Evolutionary conservation across 2,797 vertebrate species (phyloP).

Genomic region (Anolis apletophallus): DNA sequence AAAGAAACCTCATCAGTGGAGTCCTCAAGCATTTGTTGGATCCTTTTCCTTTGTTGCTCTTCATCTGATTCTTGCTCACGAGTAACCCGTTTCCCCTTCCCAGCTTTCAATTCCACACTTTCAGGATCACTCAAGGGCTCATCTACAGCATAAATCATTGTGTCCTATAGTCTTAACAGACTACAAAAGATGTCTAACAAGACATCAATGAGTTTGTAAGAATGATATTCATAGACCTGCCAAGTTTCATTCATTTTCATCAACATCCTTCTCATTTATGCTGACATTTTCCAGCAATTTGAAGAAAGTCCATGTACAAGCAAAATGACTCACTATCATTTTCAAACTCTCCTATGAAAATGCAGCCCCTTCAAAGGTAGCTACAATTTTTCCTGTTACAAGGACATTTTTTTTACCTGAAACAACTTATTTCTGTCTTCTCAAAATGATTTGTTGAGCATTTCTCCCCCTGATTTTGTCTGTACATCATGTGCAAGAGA

Average conservation of each 20-base stretch:
- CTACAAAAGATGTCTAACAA: conserved; percentile 33
- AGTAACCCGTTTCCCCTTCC: too few relatives aligned
- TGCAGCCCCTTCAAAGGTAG: neutral
- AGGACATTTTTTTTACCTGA: conserved; percentile 6
- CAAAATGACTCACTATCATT: conserved; percentile 24
- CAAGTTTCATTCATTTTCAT: conserved; percentile 36
- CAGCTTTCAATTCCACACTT: too few relatives aligned
- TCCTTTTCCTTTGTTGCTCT: too few relatives aligned
- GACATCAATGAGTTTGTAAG: conserved; percentile 43
- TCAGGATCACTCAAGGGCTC: too few relatives aligned
- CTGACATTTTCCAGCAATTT: conserved; percentile 34
- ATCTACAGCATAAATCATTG: conserved; percentile 32
- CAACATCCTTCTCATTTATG: conserved; percentile 31
- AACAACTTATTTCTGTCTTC: conserved; percentile 27
- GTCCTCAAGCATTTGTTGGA: too few relatives aligned
- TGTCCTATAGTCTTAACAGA: conserved; percentile 50
- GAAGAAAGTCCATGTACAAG: conserved; percentile 9
- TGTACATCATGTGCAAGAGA: neutral
- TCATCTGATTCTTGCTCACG: too few relatives aligned
- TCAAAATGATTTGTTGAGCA: neutral
- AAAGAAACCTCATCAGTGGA: too few relatives aligned
- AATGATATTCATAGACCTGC: conserved; percentile 22
- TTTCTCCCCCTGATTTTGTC: conserved; percentile 1
- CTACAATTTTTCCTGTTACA: neutral
- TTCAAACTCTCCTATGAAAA: conserved; percentile 8